Conservation (phyloP, 2,113 vertebrate species). For the Brachypteracias leptosomus region DNA sequence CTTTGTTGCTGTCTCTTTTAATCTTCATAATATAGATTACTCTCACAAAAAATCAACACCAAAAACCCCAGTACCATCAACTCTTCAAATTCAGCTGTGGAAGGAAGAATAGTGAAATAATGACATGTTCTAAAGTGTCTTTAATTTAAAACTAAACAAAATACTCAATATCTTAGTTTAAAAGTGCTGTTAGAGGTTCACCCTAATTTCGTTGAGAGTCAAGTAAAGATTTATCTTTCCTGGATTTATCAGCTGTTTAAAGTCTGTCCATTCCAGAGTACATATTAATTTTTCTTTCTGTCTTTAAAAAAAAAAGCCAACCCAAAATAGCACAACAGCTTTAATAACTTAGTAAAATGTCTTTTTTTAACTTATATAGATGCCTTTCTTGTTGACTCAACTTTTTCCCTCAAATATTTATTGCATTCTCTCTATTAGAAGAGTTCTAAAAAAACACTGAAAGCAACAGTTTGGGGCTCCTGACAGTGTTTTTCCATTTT, state of each 20-base stretch:
- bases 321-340: not conserved
- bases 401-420: not conserved
- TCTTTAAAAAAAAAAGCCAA: not conserved
- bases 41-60: not conserved
- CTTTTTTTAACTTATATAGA: not conserved
- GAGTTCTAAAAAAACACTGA: not conserved
- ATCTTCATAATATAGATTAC: not conserved
- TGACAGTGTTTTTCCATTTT: not conserved
- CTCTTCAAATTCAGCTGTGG: not conserved
- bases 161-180: not conserved
- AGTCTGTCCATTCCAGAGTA: not conserved
- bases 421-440: not conserved
- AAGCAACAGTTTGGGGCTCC: not conserved
- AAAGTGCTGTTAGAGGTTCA: not conserved
- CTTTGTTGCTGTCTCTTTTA: not conserved
- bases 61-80: accelerated
- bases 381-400: not conserved
- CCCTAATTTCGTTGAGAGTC: not conserved
- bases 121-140: not conserved
- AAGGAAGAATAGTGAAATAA: not conserved
- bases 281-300: not conserved
- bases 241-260: not conserved
- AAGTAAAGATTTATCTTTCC: not conserved
- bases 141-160: not conserved
- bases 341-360: not conserved